Conservation (phyloP, 2,797 vertebrate genomes). For the Glyptemys insculpta region DNA sequence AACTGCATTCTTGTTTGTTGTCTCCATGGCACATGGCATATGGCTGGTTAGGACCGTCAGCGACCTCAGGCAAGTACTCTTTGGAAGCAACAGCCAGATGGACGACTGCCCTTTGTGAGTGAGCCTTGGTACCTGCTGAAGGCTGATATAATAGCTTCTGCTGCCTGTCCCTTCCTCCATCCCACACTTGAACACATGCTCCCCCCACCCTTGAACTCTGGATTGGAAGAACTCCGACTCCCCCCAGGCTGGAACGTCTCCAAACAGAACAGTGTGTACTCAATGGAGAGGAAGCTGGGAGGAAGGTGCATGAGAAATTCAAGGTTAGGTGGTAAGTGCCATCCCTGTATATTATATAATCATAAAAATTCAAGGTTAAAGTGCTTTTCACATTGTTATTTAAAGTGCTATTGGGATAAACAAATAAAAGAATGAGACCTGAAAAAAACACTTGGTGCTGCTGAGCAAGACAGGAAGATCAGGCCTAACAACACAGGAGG, state of each 20-base stretch:
- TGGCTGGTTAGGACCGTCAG: background rate
- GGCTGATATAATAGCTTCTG: accelerated
- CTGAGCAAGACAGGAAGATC: constrained; percentile 35
- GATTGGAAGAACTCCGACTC: background rate
- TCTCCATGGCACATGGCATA: background rate
- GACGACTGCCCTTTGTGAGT: background rate
- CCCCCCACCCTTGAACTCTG: background rate
- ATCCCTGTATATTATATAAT: background rate
- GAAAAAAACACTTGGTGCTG: constrained; percentile 10
- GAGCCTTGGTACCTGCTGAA: background rate
- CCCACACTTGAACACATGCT: background rate
- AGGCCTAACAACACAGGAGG: constrained; percentile 23
- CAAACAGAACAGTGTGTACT: background rate
- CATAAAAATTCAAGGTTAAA: background rate
- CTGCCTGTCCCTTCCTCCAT: background rate
- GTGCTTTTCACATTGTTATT: background rate
- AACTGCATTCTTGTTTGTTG: background rate
- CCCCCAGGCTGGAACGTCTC: background rate
- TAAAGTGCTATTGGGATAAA: constrained; percentile 17
- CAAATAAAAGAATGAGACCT: constrained; percentile 13
- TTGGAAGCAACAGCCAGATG: background rate
- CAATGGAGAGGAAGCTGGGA: background rate
- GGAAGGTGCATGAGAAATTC: background rate
- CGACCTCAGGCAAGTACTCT: accelerated
- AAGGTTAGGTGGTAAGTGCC: background rate